Evolutionary conservation across 2,888 invertebrate species (phyloP).

Genomic region (Linyphia triangularis): DNA sequence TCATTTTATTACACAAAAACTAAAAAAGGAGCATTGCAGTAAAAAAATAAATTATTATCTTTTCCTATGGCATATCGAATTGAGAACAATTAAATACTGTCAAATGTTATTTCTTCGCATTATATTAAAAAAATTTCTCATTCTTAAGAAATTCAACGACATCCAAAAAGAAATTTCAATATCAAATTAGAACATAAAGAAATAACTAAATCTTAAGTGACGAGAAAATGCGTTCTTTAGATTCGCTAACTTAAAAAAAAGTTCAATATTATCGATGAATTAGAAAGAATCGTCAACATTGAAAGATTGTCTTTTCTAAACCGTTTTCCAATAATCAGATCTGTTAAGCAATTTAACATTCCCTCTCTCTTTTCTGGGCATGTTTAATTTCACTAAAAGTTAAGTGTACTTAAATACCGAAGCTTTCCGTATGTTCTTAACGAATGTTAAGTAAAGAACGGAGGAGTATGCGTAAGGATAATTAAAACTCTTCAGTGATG

Average conservation of each 20-base stretch:
- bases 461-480: slow-evolving; percentile 19
- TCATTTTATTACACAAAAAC: too few species aligned
- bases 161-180: too few species aligned
- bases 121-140: too few species aligned
- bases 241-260: background rate
- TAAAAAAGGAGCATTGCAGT: too few species aligned
- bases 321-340: slow-evolving; percentile 16
- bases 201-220: too few species aligned
- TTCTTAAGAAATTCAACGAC: too few species aligned
- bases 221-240: too few species aligned
- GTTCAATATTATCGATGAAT: slow-evolving; percentile 2
- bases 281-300: background rate
- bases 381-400: slow-evolving; percentile 28
- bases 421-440: slow-evolving; percentile 14
- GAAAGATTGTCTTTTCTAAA: slow-evolving; percentile 7
- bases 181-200: too few species aligned
- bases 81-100: too few species aligned
- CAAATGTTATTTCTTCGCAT: too few species aligned
- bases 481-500: slow-evolving; percentile 36
- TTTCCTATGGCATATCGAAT: too few species aligned
- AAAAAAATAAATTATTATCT: too few species aligned
- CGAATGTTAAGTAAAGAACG: slow-evolving; percentile 20
- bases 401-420: slow-evolving; percentile 5
- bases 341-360: background rate
- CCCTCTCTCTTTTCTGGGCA: background rate